Evolutionary conservation across 2,888 invertebrate species (phyloP), one percentile per base, ranked within the genome.

Genomic region (Metalampra italica): DNA sequence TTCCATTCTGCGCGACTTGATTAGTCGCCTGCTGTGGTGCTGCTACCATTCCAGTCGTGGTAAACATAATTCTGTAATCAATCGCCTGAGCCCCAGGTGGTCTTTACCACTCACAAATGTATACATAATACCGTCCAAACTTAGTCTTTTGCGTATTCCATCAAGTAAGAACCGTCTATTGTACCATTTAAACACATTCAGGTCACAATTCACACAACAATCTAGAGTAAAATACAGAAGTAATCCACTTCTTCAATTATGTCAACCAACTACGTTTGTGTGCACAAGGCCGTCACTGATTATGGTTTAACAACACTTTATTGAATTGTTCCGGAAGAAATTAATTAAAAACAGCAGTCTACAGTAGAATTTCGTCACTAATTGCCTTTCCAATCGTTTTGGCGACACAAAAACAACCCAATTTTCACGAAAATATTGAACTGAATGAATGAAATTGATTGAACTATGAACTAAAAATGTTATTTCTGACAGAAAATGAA

Each of bases 1-100:
- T 89, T 57, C 89, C 89, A 71, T 85, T 87, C 60, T 79, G 80
- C 30, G 88, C 79, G 63, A 86, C 79, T 69, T 87, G 82, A 50
- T 79, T 79, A 64, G 82, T 75, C 63, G 84, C 78, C 60, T 82
- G 83, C 65, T 89, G 89, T 45, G 88, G 82, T 60, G 81, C 82
- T 66, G 87, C 82, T 79, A 82, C 81, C 75, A 84, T 79, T 66
- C 85, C 85, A 66, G 83, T 79, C 71, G 81, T 82, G 69, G 75
- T 78, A 75, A 71, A 66, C 54, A 61, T 53, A 67, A 49, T 71
- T 68, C 54, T 54, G 68, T 61, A 61, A 57, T 74, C 59, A 68
- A 69, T 76, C 69, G 71, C 80, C 85, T 81, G 75, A 74, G 67
- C 74, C 71, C 76, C 84, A 84, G 86, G 82, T 81, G 79, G 78